These are phyloP conservation scores for Steinernema scapterisci DNA, from an alignment of 2,888 invertebrate genomes.

Conservation along the genomic window DNA sequence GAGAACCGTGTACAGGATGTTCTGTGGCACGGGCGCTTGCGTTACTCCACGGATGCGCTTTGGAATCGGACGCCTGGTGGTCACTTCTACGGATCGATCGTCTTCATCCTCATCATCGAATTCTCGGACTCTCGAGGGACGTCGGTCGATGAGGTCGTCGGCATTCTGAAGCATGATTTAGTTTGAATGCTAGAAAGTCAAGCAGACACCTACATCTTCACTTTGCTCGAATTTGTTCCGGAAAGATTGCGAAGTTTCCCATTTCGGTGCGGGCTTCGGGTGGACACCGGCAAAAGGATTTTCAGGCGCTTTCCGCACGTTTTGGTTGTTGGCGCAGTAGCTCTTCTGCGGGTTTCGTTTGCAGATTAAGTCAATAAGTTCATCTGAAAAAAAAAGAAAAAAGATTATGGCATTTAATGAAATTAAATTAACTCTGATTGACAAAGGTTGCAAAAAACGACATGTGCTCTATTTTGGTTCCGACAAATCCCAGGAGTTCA, in stretches of 20 bases:
- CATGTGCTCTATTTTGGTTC: no score
- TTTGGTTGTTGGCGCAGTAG: constrained; percentile 1
- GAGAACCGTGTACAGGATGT: constrained; percentile 53
- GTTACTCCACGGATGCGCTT: constrained; percentile 25
- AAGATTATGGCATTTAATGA: no score
- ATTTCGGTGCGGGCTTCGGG: background rate
- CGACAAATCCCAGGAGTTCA: background rate
- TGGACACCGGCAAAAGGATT: constrained; percentile 2
- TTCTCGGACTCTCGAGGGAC: no score
- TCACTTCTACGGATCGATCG: constrained; percentile 3
- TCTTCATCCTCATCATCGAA: background rate
- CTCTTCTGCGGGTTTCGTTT: constrained; percentile 22
- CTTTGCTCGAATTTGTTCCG: constrained; percentile 23
- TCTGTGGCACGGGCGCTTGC: constrained; percentile 40
- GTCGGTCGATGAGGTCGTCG: no score
- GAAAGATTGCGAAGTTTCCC: constrained; percentile 7
- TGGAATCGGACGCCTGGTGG: background rate
- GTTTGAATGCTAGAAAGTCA: no score
- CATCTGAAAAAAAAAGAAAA: constrained; percentile 22
- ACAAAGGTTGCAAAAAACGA: no score
- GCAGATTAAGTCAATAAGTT: background rate
- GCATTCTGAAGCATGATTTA: no score
- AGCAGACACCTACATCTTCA: background rate
- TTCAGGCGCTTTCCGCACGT: constrained; percentile 13
- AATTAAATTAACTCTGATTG: no score